Evolutionary conservation across 1,140 invertebrate species (phyloP).

Genomic region (Papilio dardanus): DNA sequence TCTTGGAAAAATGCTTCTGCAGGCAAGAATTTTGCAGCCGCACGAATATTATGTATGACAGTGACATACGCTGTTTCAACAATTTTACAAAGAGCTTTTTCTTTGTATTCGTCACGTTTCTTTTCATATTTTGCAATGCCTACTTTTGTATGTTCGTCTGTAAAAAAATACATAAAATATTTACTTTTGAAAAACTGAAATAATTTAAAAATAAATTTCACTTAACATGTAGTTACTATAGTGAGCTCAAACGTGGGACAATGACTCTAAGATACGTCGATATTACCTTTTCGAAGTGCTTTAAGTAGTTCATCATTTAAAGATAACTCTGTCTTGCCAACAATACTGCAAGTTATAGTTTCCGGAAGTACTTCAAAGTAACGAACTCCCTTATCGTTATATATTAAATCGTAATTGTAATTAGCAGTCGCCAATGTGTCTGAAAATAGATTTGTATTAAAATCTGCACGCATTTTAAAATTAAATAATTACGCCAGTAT

Average conservation of each 20-base stretch:
- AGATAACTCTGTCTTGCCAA: slow-evolving; percentile 49
- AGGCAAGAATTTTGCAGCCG: slow-evolving; percentile 62
- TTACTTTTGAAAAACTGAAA: too few species aligned
- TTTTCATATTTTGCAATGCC: slow-evolving; percentile 44
- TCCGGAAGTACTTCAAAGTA: slow-evolving; percentile 66
- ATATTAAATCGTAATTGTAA: slow-evolving; percentile 59
- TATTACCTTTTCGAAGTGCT: slow-evolving; percentile 51
- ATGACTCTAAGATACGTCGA: not conserved
- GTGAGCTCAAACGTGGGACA: too few species aligned
- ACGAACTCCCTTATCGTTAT: slow-evolving; percentile 58
- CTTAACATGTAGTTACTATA: too few species aligned
- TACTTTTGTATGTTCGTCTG: slow-evolving; percentile 52
- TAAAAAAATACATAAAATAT: too few species aligned
- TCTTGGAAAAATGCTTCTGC: slow-evolving; percentile 31
- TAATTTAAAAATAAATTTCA: too few species aligned
- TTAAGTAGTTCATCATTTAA: slow-evolving; percentile 47
- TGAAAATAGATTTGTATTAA: slow-evolving; percentile 42
- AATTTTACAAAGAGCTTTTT: slow-evolving; percentile 53
- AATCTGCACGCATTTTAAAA: too few species aligned
- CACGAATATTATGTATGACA: slow-evolving; percentile 65
- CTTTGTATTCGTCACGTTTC: slow-evolving; percentile 39
- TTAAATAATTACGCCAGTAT: too few species aligned
- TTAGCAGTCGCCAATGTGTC: slow-evolving; percentile 54
- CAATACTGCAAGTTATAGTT: slow-evolving; percentile 55
- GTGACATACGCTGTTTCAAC: slow-evolving; percentile 56